Percentiles rank a stretch among this genome's conserved stretches.
Evolutionary conservation across 2,888 invertebrate genomes (phyloP).

Genomic region (Campoplex nolae): DNA sequence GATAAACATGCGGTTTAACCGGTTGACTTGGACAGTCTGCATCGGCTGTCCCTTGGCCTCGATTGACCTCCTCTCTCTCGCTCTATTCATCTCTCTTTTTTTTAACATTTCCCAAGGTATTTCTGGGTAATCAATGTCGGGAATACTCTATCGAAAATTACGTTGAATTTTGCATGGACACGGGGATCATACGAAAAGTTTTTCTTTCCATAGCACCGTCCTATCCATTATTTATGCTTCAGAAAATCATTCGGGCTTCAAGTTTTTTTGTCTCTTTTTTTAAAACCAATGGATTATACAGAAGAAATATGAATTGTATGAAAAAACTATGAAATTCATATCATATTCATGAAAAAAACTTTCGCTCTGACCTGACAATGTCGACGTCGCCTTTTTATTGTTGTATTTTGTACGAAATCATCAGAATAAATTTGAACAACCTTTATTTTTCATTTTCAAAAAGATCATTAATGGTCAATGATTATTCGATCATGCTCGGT

Average conservation of each 20-base stretch:
- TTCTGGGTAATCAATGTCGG: background rate
- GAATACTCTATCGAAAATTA: background rate
- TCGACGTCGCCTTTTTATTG: background rate
- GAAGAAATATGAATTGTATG: background rate
- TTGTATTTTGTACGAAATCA: background rate
- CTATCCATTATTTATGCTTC: no score
- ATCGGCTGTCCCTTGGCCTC: conserved; percentile 66
- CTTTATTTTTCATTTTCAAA: background rate
- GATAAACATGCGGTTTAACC: conserved; percentile 82
- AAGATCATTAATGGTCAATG: background rate
- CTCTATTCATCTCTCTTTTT: conserved; percentile 6
- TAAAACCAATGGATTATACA: background rate
- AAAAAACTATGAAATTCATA: background rate
- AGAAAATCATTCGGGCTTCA: background rate
- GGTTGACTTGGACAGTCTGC: conserved; percentile 78
- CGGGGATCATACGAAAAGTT: no score
- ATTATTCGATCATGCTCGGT: background rate
- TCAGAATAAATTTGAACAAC: no score
- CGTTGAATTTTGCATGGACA: background rate
- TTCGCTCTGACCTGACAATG: background rate
- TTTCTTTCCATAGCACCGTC: background rate
- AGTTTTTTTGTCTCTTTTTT: background rate
- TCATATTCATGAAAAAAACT: background rate
- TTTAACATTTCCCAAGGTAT: background rate
- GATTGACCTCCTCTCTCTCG: conserved; percentile 3